Conservation (phyloP, 2,113 vertebrate genomes). For the Connochaetes taurinus region DNA sequence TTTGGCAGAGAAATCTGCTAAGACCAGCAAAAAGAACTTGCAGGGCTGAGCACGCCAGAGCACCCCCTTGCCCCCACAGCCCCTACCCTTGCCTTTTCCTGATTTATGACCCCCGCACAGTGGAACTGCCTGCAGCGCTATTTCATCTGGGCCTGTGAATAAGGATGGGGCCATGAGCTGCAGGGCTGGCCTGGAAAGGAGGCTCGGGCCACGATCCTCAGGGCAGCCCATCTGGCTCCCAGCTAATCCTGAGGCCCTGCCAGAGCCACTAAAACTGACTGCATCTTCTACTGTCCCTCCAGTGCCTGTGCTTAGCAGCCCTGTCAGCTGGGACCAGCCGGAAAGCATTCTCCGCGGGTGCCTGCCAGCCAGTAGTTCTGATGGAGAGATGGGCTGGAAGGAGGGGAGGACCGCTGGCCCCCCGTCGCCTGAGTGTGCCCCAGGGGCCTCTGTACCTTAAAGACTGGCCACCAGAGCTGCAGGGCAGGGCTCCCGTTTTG, state of each 20-base stretch:
- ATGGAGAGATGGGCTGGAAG: not conserved
- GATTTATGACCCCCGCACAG: too few relatives aligned
- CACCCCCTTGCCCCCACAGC: too few relatives aligned
- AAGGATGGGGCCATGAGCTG: not conserved
- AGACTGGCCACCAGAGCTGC: not conserved
- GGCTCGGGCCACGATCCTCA: not conserved
- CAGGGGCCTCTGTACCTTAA: not conserved
- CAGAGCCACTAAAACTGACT: not conserved
- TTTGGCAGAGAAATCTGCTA: not conserved
- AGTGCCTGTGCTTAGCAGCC: not conserved
- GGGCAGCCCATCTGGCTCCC: not conserved
- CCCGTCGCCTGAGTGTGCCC: not conserved
- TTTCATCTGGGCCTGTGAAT: not conserved
- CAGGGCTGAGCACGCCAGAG: not conserved
- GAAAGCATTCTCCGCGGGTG: not conserved
- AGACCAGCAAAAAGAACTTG: not conserved
- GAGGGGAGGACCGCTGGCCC: not conserved
- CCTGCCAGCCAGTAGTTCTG: not conserved
- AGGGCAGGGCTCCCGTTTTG: not conserved
- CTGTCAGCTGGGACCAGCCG: not conserved
- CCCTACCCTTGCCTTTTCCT: not conserved
- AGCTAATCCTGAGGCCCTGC: not conserved
- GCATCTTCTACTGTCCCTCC: not conserved
- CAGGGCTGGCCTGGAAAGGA: not conserved
- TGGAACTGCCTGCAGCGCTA: fast-evolving